phyloP scores from a whole-genome alignment of 2,113 vertebrate species.

The Cavia porcellus region DNA sequence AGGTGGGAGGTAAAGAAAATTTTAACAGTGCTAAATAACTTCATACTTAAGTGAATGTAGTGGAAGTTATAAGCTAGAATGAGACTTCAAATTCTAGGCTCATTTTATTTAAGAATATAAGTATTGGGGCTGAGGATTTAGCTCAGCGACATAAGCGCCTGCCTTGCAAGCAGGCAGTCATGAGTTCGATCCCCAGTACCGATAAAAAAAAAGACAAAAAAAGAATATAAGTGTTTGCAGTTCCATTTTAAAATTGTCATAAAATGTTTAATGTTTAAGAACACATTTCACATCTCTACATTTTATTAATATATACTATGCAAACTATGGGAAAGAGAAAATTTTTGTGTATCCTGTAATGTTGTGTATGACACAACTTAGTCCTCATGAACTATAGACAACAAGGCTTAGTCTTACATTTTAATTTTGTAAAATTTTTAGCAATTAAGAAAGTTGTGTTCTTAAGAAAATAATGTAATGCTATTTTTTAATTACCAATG shows the following conservation, averaged over 20 bases:
- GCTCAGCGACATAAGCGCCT: too few species aligned
- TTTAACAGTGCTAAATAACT: not conserved
- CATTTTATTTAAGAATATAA: slow-evolving; percentile 28
- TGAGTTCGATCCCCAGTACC: too few species aligned
- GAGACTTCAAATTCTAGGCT: slow-evolving; percentile 11
- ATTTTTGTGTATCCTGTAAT: not conserved
- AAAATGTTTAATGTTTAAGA: slow-evolving; percentile 26
- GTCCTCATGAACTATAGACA: not conserved
- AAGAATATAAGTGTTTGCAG: not conserved
- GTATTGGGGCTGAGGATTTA: not conserved
- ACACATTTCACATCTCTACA: slow-evolving; percentile 16
- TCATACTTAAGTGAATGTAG: slow-evolving; percentile 5
- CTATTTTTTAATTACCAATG: slow-evolving; percentile 31
- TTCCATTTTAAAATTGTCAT: slow-evolving; percentile 15
- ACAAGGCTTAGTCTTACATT: not conserved
- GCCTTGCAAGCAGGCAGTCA: too few species aligned
- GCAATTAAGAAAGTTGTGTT: not conserved
- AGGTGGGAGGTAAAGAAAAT: not conserved
- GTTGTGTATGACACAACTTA: not conserved
- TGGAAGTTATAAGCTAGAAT: not conserved
- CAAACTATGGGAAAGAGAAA: not conserved
- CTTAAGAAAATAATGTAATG: not conserved
- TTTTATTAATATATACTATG: not conserved
- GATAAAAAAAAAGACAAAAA: too few species aligned
- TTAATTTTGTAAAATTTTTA: slow-evolving; percentile 18